These are phyloP conservation scores for Dugesia japonica DNA, from an alignment of 2,888 invertebrate species.

Conservation along the genomic window DNA sequence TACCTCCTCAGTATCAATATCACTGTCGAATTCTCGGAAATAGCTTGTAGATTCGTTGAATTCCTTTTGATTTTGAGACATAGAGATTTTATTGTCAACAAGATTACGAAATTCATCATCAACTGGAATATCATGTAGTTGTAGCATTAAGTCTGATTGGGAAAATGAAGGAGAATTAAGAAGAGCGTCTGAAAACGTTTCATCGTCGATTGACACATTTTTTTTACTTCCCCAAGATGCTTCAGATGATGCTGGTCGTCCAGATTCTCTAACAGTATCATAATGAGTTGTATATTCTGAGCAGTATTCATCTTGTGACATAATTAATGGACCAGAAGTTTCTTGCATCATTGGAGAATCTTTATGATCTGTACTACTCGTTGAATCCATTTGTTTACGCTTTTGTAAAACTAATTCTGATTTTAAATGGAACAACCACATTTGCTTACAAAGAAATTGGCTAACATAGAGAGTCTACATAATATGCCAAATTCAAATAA, in stretches of 20 bases:
- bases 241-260: background rate
- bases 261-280: background rate
- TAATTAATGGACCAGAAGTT: background rate
- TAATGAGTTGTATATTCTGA: background rate
- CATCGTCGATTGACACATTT: background rate
- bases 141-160: background rate
- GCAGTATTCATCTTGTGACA: background rate
- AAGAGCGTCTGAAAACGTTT: background rate
- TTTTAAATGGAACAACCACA: background rate
- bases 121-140: background rate
- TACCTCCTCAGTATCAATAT: background rate
- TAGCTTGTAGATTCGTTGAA: background rate
- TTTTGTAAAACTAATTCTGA: background rate
- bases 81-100: background rate
- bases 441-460: conserved; percentile 2
- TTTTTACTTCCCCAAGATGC: conserved; percentile 9
- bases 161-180: background rate
- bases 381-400: background rate
- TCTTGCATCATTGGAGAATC: background rate
- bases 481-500: no score
- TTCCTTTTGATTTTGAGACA: background rate
- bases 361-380: conserved; percentile 1
- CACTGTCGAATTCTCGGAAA: background rate
- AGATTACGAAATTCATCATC: conserved; percentile 9
- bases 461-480: background rate